Percentiles rank a stretch among this genome's conserved stretches.
Evolutionary conservation across 1,140 invertebrate genomes (phyloP).

Genomic region (Whitmania pigra): DNA sequence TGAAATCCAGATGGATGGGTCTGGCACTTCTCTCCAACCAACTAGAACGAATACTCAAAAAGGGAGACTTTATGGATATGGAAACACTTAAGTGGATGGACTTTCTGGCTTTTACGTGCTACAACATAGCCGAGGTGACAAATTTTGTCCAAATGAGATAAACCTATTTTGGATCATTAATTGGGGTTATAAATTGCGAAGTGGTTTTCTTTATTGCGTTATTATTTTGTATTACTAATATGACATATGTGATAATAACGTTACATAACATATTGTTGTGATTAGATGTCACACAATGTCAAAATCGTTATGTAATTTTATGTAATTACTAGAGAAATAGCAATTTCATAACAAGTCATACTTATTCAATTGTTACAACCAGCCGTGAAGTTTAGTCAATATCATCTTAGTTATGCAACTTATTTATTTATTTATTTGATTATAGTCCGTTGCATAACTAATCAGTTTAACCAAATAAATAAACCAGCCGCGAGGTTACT

Average conservation of each 20-base stretch:
- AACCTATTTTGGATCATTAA: neutral
- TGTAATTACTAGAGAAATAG: too few species aligned
- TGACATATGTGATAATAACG: neutral
- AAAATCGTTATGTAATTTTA: too few species aligned
- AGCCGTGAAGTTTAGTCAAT: too few species aligned
- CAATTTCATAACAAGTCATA: too few species aligned
- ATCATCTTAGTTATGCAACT: too few species aligned
- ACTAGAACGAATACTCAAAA: slow-evolving; percentile 9
- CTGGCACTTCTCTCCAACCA: slow-evolving; percentile 7
- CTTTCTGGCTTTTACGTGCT: neutral
- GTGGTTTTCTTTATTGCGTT: neutral
- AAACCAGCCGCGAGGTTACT: too few species aligned
- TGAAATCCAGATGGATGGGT: slow-evolving; percentile 11
- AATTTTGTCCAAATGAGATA: neutral
- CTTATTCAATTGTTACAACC: too few species aligned
- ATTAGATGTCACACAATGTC: too few species aligned
- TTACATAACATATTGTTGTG: too few species aligned
- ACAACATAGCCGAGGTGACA: neutral
- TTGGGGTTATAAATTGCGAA: neutral
- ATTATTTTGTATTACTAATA: neutral
- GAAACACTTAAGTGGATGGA: slow-evolving; percentile 5
- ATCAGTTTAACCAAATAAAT: too few species aligned
- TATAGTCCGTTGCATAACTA: too few species aligned
- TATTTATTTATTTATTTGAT: too few species aligned
- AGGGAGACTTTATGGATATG: neutral